Base-by-base conservation (phyloP, 2,888 invertebrate species). In the Spodoptera picta region DNA sequence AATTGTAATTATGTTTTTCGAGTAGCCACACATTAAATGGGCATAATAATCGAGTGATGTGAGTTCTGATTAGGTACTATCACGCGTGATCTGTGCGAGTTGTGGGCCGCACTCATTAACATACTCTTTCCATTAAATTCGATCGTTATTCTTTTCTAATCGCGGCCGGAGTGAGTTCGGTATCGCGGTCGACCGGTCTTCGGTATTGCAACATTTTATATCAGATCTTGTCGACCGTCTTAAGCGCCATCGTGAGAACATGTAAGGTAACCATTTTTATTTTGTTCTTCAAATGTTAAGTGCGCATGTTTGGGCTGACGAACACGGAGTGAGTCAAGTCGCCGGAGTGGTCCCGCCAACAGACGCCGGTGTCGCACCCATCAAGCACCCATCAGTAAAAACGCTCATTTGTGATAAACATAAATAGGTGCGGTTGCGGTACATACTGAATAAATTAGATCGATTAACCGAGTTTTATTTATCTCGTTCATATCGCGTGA, bases 191-290 rank as follows among this genome's bases (percentile, higher is more conserved):
- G 86, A 92, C 92, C 90, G 90, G 92, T 91, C 88, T 83, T 80
- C 73, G 73, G 76, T 87, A 87, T 90, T 90, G 89, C 88, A 90
- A 90, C 90, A 91, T 86, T 81, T 86, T 86, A 88, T 88, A 86
- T 89, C 84, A 87, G 87, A 79, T 81, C 81, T 70, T 85, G 86
- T 85, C 83, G 83, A 83, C 77, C 84, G 81, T 83, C 83, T 79
- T 85, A 89, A 91, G 92, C 93, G 92, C 93, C 93, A 86, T 85
- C 94, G 93, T 94, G 93, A 90, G 94, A 94, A 93, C 88, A 83
- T 75, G 79, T 76, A 77, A 74, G 77, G 77, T 76, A 70, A 84
- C 83, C 87, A 85, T 75, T 82, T 19, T 72, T 83, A 83, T 79
- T 75, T 76, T 86, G 87, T 84, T 69, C 81, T 69, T 55, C 48